Base-by-base conservation (phyloP, 53 echinoderm and acorn worm genomes). In the Actinopyga echinites region DNA sequence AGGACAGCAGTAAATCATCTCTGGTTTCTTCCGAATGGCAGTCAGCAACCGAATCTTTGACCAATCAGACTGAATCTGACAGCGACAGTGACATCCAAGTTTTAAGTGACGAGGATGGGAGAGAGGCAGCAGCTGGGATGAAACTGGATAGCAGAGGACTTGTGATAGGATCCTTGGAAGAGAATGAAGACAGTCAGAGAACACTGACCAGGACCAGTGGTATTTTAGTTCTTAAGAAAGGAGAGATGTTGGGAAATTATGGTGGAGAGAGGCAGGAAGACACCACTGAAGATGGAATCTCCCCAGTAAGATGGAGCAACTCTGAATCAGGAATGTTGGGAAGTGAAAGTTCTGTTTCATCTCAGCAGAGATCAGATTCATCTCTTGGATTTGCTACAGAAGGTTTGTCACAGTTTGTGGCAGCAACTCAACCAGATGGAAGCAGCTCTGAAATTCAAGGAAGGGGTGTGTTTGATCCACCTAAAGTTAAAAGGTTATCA, bases 51-150 rank as follows among this genome's bases (percentile, higher is more conserved):
- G 81, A 81, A 60, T 62, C 81, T 35, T 6, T 62, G 10, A 35
- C 32, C 40, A 81, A 59, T 38, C 40, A 36, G 30, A 30, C 32
- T 1, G 25, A 55, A 29, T 62, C 81, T 21, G 81, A 80, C 40
- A 92, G 92, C 30, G 92, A 79, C 36, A 92, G 92, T 45, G 86
- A 86, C 36, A 92, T 92, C 54, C 89, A 89, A 65, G 80, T 92
- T 4, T 30, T 92, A 40, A 83, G 87, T 38, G 92, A 92, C 30
- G 87, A 84, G 38, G 43, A 78, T 10, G 44, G 38, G 17, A 43
- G 49, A 19, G 86, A 83, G 30, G 75, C 63, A 17, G 83, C 62
- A 44, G 32, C 62, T 19, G 60, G 34, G 0, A 35, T 30, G 19
- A n/a, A n/a, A n/a, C n/a, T n/a, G 10, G 45, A 71, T 40, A 38